Base-by-base conservation (phyloP, 2,797 vertebrate species). In the Pseudotriccus pelzelni region DNA sequence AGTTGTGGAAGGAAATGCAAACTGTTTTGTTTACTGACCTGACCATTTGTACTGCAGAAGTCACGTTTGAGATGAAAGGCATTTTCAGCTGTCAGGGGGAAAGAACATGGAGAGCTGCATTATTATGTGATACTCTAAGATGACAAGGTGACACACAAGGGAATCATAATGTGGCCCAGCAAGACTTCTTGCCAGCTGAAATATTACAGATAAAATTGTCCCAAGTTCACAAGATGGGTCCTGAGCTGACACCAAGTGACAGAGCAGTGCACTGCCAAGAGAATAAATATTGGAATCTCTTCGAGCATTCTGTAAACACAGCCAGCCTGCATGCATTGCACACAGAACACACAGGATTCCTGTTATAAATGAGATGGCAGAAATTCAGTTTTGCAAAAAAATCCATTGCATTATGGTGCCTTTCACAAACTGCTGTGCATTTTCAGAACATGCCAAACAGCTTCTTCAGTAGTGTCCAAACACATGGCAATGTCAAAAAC, bases 161-260 rank as follows among this genome's bases (percentile, higher is more conserved):
- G 76, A 94, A 22, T 25, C 84, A 44, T 39, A 39, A 10, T 4
- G 32, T 34, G 63, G 72, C 67, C 82, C 84, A 90, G 47, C 64
- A 79, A 34, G 60, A 21, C 34, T 67, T 36, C 69, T 25, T 78
- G 84, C 43, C 56, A 20, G 27, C 52, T 23, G 30, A 69, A 92
- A 59, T 68, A 23, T 50, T 76, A 21, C 59, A 89, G 68, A 91
- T 87, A 68, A 49, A 89, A 94, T 80, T 77, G 91, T 92, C 81
- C 37, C 49, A 49, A 62, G 59, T 32, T 49, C 89, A 79, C 34
- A 17, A 8, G 79, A 32, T 2, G 13, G 28, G 37, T 79, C 52
- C 67, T 80, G 59, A 84, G 47, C 92, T 91, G 82, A 91, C 79
- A 79, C 12, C 59, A 30, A 64, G n/a, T 32, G 37, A 93, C 78